Evolutionary conservation across 2,797 vertebrate species (phyloP), one percentile per base, ranked within the genome.

Genomic region (Carapus acus): DNA sequence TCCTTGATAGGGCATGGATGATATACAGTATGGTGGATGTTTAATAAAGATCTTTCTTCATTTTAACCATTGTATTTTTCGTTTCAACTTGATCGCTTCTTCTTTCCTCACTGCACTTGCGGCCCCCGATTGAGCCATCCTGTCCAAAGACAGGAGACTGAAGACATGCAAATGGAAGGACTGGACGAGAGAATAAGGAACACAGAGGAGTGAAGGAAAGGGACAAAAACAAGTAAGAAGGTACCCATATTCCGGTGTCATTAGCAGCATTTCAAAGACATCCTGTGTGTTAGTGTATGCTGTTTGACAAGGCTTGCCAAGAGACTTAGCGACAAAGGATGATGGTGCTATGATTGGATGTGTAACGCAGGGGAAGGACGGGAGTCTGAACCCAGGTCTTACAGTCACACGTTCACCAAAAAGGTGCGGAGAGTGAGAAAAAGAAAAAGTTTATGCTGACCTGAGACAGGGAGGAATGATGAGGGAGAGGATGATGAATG

Each of bases 191-290:
- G 31, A 73, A 57, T 2, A 29, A 11, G 43, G 58, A 61, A 58
- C 62, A 56, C 49, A 63, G 67, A 67, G 55, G 62, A 53, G 65
- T 58, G 51, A 58, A 65, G 61, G 48, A 67, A 58, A 33, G 20
- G 24, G 40, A 36, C 59, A 27, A 62, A 53, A 63, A 60, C 49
- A 58, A 63, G 48, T 65, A 58, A 70, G 65, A 70, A 76, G 77
- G 58, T 73, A 70, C 65, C 77, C 80, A 64, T 77, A 74, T 84
- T 81, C 77, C 53, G 37, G 62, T 78, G 83, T 87, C 85, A 86
- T 86, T 85, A 85, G 79, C 80, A 78, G 77, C 80, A 74, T 83
- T 81, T 86, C 81, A 86, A 86, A 86, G 83, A 87, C 85, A 84
- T 76, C 71, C 62, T 44, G 66, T 79, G 79, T 80, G 84, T 72